phyloP scores from a whole-genome alignment of 1,140 invertebrate species.

The Rhagoletis zephyria region DNA sequence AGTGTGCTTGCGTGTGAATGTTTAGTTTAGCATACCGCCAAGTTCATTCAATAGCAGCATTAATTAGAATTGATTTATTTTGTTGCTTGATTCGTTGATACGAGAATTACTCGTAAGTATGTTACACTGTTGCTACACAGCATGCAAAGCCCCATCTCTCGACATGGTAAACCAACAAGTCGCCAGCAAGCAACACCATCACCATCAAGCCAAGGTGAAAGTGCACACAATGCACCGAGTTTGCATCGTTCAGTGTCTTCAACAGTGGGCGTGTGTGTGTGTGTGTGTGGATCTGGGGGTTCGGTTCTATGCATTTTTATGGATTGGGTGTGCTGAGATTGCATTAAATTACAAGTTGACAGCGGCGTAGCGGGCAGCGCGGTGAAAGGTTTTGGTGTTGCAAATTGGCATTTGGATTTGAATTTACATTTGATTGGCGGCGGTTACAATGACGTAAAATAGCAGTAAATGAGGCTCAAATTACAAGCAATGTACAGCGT shows the following conservation, averaged over 20 bases:
- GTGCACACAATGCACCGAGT: background rate
- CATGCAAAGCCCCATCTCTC: background rate
- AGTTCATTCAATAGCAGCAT: constrained; percentile 12
- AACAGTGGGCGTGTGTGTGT: no score
- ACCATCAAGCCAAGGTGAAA: background rate
- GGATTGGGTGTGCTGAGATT: background rate
- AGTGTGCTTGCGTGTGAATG: background rate
- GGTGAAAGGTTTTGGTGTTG: background rate
- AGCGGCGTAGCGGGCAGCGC: background rate
- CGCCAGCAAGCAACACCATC: background rate
- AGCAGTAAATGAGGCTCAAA: constrained; percentile 33
- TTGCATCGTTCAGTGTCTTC: no score
- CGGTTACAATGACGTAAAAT: constrained; percentile 1
- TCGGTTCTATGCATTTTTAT: no score
- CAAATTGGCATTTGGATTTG: constrained; percentile 10
- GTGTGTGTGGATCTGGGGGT: no score
- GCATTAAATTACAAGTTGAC: constrained; percentile 11
- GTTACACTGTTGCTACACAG: constrained; percentile 9
- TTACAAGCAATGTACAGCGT: background rate
- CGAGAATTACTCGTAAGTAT: background rate
- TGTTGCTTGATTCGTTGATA: constrained; percentile 19
- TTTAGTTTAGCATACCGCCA: constrained; percentile 22
- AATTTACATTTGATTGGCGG: constrained; percentile 35
- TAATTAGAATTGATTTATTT: constrained; percentile 53
- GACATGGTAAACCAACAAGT: background rate